Percentiles rank a stretch among this genome's conserved stretches.
These are phyloP conservation scores for Phoebastria nigripes DNA, from an alignment of 2,797 vertebrate species.

Conservation along the genomic window DNA sequence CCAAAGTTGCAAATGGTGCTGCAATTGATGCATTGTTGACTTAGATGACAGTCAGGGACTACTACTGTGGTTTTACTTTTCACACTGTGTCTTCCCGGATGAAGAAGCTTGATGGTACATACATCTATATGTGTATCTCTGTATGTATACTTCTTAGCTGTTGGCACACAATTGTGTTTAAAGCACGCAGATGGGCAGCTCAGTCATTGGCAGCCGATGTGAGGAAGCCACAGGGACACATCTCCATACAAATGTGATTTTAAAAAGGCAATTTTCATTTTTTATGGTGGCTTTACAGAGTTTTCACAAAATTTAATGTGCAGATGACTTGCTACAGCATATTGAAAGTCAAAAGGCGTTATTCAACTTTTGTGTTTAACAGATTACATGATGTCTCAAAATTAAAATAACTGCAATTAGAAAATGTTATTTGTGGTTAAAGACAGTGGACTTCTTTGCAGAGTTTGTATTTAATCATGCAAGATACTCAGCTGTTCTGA, in stretches of 20 bases:
- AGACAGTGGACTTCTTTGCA: conserved; percentile 4
- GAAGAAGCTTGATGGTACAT: conserved; percentile 47
- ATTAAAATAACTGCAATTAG: conserved; percentile 54
- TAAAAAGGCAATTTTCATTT: conserved; percentile 69
- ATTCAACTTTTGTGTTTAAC: conserved; percentile 35
- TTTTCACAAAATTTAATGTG: conserved; percentile 56
- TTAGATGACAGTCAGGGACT: conserved; percentile 62
- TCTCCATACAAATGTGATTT: conserved; percentile 76
- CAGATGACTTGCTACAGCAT: conserved; percentile 49
- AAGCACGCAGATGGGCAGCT: conserved; percentile 81
- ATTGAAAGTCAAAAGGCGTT: conserved; percentile 52
- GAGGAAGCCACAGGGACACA: conserved; percentile 50
- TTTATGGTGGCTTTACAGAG: conserved; percentile 27
- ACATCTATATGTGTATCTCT: background rate
- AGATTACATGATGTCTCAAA: conserved; percentile 36
- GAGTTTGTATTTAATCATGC: conserved; percentile 8
- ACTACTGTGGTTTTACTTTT: conserved; percentile 60
- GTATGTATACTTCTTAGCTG: conserved; percentile 29
- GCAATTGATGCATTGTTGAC: conserved; percentile 46
- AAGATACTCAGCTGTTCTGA: conserved; percentile 13
- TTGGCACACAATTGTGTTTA: conserved; percentile 77
- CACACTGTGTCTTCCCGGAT: conserved; percentile 29
- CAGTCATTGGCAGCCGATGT: conserved; percentile 51
- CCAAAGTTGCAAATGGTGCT: conserved; percentile 11
- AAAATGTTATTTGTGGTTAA: conserved; percentile 15